Evolutionary conservation across 2,113 vertebrate species (phyloP).

Genomic region (Garra rufa): DNA sequence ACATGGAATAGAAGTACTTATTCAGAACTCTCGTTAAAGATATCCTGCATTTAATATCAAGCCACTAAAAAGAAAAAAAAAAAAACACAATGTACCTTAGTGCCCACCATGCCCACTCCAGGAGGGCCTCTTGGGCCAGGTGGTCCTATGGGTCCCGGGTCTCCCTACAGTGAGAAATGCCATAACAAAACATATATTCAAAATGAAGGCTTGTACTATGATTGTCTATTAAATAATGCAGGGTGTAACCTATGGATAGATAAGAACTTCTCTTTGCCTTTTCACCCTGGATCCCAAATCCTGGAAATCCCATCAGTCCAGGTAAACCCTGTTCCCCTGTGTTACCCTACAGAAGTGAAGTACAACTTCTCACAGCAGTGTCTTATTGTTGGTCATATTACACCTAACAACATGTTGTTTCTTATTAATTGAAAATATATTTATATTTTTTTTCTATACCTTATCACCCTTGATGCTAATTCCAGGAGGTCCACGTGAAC

Average conservation of each 20-base stretch:
- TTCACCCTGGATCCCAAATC: slow-evolving; percentile 75
- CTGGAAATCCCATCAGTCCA: slow-evolving; percentile 71
- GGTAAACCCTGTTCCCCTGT: slow-evolving; percentile 71
- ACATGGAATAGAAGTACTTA: no score
- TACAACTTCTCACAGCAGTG: slow-evolving; percentile 22
- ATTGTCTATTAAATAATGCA: neutral
- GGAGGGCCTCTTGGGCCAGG: slow-evolving; percentile 72
- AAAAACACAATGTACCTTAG: slow-evolving; percentile 66
- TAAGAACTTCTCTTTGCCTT: slow-evolving; percentile 66
- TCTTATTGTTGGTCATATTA: neutral
- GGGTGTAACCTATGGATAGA: neutral
- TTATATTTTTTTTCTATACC: no score
- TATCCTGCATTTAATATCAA: neutral
- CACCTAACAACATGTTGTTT: neutral
- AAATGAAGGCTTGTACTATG: neutral
- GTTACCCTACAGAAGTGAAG: slow-evolving; percentile 74
- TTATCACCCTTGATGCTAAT: slow-evolving; percentile 82
- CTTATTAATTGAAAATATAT: neutral
- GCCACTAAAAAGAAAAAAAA: neutral
- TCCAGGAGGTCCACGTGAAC: slow-evolving; percentile 76
- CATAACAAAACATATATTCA: neutral
- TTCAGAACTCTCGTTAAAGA: no score
- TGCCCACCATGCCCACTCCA: slow-evolving; percentile 70
- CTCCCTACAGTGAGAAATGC: slow-evolving; percentile 64
- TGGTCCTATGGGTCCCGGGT: slow-evolving; percentile 69